Base-by-base conservation (phyloP, 2,888 invertebrate species). In the Athalia circularis region DNA sequence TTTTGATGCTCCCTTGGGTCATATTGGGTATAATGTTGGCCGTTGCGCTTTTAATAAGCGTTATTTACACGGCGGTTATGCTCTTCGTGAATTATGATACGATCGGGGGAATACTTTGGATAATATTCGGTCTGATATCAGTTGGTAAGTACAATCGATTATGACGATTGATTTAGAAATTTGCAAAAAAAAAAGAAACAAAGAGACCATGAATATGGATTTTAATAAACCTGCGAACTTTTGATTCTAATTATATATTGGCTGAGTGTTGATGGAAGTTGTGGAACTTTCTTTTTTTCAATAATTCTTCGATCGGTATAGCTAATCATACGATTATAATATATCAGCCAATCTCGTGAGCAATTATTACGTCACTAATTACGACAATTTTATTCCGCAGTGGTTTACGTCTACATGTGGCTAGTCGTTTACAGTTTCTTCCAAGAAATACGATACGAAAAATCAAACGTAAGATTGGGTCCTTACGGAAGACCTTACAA, bases 1-100 rank as follows among this genome's bases (percentile, higher is more conserved):
- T 94, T 91, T 90, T 96, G 86, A 96, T 96, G 96, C 92, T 96
- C 77, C 96, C 96, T 5, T 96, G 96, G 95, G 95, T 97, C 57
- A 93, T 95, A 68, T 92, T 96, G 74, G 96, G 96, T 4, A 93
- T 96, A 79, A 95, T 96, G 92, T 92, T 96, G 72, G 95, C 95
- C 7, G 92, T 96, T 82, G 96, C 95, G 1, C 90, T 96, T 78
- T 91, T 96, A 65, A 94, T 96, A 83, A 96, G 96, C 80, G 93
- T 96, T 57, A 92, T 96, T 78, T 96, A 96, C 88, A 96, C 95
- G 15, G 93, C 94, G 62, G 94, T 96, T 83, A 94, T 94, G 67
- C 94, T 94, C 88, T 95, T 94, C 90, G 92, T 95, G 80, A 93
- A 95, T 81, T 92, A 93, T 67, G 91, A 92, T 61, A 87, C 90